These are phyloP conservation scores for Montipora foliosa DNA, from an alignment of 64 coral and sea anemone genomes.

Conservation along the genomic window DNA sequence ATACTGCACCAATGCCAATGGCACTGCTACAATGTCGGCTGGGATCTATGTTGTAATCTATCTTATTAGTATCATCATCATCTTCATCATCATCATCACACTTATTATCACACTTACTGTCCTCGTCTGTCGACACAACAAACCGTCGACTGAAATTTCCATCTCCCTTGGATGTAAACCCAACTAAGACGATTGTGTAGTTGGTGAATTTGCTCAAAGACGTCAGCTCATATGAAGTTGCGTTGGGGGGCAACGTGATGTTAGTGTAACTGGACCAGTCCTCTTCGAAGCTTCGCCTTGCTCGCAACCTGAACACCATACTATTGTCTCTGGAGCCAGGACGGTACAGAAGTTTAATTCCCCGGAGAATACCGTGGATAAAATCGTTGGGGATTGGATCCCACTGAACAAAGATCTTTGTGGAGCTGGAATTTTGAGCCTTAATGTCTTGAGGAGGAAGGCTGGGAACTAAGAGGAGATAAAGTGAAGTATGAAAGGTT, in stretches of 20 bases:
- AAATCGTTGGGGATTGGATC: conserved; percentile 69
- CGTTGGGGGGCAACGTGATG: conserved; percentile 41
- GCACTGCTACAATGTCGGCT: too few species aligned
- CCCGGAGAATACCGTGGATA: conserved; percentile 69
- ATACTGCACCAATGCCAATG: too few species aligned
- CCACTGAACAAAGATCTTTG: conserved; percentile 74
- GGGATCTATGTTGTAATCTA: too few species aligned
- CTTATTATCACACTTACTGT: conserved; percentile 46
- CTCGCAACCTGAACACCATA: conserved; percentile 23
- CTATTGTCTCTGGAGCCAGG: not conserved
- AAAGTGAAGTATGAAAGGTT: not conserved
- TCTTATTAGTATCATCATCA: too few species aligned
- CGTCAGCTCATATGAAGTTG: conserved; percentile 29
- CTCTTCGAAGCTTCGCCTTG: not conserved
- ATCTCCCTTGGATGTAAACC: conserved; percentile 77
- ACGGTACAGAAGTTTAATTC: conserved; percentile 70
- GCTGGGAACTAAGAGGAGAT: conserved; percentile 64
- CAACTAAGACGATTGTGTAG: conserved; percentile 74
- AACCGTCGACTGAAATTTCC: conserved; percentile 41
- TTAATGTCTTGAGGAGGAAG: conserved; percentile 72
- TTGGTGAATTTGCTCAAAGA: conserved; percentile 65
- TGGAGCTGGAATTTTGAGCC: conserved; percentile 63
- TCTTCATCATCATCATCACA: too few species aligned
- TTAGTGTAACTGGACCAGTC: conserved; percentile 9
- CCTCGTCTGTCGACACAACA: conserved; percentile 71